Conservation (phyloP, 2,888 invertebrate species). For the Scelioninae gen. 1 region DNA sequence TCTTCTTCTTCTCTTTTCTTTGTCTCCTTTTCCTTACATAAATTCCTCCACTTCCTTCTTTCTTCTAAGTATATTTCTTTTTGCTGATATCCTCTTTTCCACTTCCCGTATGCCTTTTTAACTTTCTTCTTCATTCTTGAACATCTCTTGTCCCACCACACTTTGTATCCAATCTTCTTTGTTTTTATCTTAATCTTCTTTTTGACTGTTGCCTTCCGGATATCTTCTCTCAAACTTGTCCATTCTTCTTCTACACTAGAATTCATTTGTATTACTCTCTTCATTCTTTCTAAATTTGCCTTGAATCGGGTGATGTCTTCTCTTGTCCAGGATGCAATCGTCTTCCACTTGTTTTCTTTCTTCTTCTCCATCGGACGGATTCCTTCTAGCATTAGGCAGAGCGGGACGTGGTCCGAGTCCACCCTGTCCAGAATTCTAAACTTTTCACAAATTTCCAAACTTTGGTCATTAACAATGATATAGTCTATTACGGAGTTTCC, state of each 20-base stretch:
- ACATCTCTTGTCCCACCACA: conserved; percentile 28
- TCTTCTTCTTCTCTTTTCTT: conserved; percentile 8
- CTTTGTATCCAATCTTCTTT: conserved; percentile 34
- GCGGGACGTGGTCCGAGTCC: conserved; percentile 62
- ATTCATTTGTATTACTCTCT: conserved; percentile 4
- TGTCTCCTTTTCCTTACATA: conserved; percentile 22
- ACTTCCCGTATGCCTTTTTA: conserved; percentile 14
- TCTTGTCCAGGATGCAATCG: conserved; percentile 18
- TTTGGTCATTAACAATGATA: conserved; percentile 33
- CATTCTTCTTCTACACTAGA: neutral
- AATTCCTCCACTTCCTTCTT: conserved; percentile 16
- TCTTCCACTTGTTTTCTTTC: conserved; percentile 33
- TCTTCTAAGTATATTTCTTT: conserved; percentile 9
- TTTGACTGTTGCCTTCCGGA: conserved; percentile 6
- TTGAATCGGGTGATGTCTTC: conserved; percentile 19
- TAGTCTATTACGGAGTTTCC: conserved; percentile 67
- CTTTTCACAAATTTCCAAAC: conserved; percentile 10
- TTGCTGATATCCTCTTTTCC: conserved; percentile 10
- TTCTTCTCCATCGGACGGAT: neutral
- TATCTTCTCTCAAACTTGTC: conserved; percentile 4
- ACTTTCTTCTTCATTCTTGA: conserved; percentile 19
- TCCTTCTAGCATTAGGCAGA: conserved; percentile 25
- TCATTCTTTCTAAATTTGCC: neutral
- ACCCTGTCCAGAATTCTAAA: conserved; percentile 40
- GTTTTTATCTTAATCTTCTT: conserved; percentile 21